Conservation (phyloP, 2,888 invertebrate genomes). For the Bugulina stolonifera region DNA sequence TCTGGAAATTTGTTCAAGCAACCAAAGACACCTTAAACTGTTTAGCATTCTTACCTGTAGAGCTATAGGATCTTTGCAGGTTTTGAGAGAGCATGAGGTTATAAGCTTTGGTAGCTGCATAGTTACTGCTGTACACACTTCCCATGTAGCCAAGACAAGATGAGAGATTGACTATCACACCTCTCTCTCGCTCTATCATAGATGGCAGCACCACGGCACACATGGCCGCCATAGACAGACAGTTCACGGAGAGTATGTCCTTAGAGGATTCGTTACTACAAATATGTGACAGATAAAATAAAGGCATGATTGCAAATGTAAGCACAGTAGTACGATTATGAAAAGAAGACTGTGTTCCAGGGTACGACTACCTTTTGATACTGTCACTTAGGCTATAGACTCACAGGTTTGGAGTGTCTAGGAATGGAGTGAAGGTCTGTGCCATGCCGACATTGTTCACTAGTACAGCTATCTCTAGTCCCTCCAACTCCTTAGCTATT, state of each 20-base stretch:
- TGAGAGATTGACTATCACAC: background rate
- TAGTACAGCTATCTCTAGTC: background rate
- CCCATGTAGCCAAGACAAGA: background rate
- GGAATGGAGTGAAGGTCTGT: background rate
- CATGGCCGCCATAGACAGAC: background rate
- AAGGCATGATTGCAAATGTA: too few relatives aligned
- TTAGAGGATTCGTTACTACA: background rate
- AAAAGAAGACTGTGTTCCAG: too few relatives aligned
- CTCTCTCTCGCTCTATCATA: background rate
- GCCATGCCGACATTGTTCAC: conserved; percentile 2
- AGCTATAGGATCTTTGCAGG: background rate
- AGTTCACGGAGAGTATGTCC: background rate
- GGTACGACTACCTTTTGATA: too few relatives aligned
- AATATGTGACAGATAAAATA: background rate
- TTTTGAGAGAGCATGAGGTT: background rate
- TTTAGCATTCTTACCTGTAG: background rate
- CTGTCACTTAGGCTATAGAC: too few relatives aligned
- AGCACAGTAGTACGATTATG: too few relatives aligned
- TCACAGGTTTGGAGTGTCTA: background rate
- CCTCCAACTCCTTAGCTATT: background rate
- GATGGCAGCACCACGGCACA: background rate
- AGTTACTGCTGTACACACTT: background rate
- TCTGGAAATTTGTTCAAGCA: too few relatives aligned
- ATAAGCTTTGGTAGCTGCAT: background rate
- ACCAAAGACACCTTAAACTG: too few relatives aligned